phyloP scores from a whole-genome alignment of 2,113 vertebrate species.

The Propithecus coquereli region DNA sequence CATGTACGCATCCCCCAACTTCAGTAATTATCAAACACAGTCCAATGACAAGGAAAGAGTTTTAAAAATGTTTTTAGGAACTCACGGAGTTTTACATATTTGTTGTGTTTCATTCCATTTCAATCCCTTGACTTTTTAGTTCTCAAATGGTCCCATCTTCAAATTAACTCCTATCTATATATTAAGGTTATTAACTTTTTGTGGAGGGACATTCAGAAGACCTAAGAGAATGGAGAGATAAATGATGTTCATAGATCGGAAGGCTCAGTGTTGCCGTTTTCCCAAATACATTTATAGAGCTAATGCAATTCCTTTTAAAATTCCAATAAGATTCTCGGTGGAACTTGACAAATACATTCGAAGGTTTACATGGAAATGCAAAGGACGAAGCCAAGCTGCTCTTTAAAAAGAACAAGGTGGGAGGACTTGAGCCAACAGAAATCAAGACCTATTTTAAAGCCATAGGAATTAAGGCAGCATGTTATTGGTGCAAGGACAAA shows the following conservation, averaged over 20 bases:
- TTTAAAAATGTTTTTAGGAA: background rate
- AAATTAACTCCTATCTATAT: background rate
- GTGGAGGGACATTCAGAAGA: background rate
- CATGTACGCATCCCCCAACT: background rate
- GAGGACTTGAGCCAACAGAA: background rate
- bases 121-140: background rate
- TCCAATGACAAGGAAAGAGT: background rate
- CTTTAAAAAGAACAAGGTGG: background rate
- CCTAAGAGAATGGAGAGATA: background rate
- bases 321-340: background rate
- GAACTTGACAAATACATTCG: background rate
- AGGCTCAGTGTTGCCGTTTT: background rate
- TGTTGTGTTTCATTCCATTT: background rate
- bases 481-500: background rate
- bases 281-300: background rate
- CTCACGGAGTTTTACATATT: background rate
- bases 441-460: background rate
- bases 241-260: background rate
- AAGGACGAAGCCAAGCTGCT: background rate
- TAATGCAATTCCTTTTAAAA: background rate
- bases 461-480: background rate
- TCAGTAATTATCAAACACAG: background rate
- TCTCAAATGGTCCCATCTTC: background rate
- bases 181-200: background rate
- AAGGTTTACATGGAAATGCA: background rate